A percentile compares a stretch with the other conserved stretches of the same genome.
Evolutionary conservation across 2,888 invertebrate species (phyloP).

Genomic region (Heliconius sara): DNA sequence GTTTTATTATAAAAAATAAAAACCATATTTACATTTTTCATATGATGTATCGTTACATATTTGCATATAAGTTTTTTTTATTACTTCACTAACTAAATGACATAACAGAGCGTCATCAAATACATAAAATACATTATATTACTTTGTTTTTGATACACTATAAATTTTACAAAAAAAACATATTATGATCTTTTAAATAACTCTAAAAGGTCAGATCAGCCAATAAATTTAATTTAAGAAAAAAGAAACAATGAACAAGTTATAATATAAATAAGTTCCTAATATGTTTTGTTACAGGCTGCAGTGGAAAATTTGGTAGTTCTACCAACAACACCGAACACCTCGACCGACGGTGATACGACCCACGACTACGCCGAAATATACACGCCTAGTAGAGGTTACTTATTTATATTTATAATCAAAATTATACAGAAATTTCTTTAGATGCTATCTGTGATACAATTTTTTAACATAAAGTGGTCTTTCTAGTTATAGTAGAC

Average conservation of each 20-base stretch:
- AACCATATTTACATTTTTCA: too few relatives aligned
- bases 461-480: too few relatives aligned
- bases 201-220: too few relatives aligned
- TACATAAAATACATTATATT: neutral
- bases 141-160: neutral
- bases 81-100: neutral
- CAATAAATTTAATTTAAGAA: too few relatives aligned
- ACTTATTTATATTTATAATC: neutral
- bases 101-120: neutral
- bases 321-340: conserved; percentile 83
- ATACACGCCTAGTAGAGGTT: conserved; percentile 94
- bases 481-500: too few relatives aligned
- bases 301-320: conserved; percentile 84
- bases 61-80: neutral
- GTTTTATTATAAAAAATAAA: neutral
- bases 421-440: too few relatives aligned
- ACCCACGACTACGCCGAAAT: conserved; percentile 97
- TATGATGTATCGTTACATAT: too few relatives aligned
- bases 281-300: conserved; percentile 59
- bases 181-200: too few relatives aligned
- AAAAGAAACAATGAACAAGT: neutral
- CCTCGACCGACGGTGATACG: conserved; percentile 86
- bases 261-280: neutral
- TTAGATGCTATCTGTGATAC: too few relatives aligned
- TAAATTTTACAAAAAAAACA: neutral